Evolutionary conservation across 2,797 vertebrate species (phyloP), one percentile per base, ranked within the genome.

Genomic region (Falco concolor): DNA sequence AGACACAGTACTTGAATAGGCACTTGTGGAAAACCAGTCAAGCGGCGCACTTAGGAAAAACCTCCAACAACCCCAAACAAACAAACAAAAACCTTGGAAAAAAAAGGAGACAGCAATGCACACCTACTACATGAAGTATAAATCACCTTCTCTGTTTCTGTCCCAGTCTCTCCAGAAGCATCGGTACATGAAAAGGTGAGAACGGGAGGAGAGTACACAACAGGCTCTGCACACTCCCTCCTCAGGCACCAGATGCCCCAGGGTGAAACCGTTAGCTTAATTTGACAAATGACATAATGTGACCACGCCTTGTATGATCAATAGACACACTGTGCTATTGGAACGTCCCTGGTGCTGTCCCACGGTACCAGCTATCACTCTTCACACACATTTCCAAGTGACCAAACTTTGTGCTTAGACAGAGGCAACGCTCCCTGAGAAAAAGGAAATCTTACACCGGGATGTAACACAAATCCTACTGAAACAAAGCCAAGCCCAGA

Each of bases 371-470:
- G 16, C 67, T 75, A 6, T 53, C 0, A 2, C 25, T 68, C 45
- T n/a, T 59, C 42, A 45, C 25, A 10, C 15, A 2, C 0, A 0
- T 59, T 84, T 91, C 45, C 20, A 32, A 12, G 50, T 67, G 52
- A 59, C 6, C 12, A 45, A 45, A 24, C 10, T 6, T 17, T 12
- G 2, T 30, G 10, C 36, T 64, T 47, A 18, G 28, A 6, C 7
- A 40, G 23, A 63, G 40, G 18, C 36, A 34, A 44, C 3, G 7
- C 30, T 45, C 63, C 32, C 44, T 32, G 32, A 84, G 52, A 25
- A 64, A 77, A 44, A 34, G 16, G 42, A 60, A 11, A n/a, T 32
- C 18, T 21, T 27, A 11, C 10, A 19, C 3, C 32, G 34, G 36
- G 24, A 5, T 8, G 10, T 25, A 80, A 54, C 36, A 50, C 38